Conservation (phyloP, 2,797 vertebrate genomes). For the Alca torda region DNA sequence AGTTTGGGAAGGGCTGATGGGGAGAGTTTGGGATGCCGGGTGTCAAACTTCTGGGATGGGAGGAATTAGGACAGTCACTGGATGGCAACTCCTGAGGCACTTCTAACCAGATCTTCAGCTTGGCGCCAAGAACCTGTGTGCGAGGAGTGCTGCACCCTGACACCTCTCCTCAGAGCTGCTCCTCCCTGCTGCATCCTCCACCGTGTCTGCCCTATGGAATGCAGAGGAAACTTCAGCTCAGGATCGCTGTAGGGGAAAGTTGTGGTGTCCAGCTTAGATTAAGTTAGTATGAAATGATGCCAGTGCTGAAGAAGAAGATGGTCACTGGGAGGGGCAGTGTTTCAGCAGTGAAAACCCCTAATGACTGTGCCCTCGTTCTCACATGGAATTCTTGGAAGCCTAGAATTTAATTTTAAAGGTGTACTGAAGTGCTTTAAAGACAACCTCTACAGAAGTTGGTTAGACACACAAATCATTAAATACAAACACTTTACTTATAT, state of each 20-base stretch:
- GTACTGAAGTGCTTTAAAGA: neutral
- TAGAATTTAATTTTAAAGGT: neutral
- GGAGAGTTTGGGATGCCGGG: fast-evolving
- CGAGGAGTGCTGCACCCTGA: neutral
- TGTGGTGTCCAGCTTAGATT: neutral
- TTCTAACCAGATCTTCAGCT: neutral
- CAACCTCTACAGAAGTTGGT: neutral
- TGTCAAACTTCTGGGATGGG: neutral
- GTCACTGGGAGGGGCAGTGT: neutral
- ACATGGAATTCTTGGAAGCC: neutral
- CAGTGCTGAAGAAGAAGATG: neutral
- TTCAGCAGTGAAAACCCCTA: neutral
- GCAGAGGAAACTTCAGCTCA: neutral
- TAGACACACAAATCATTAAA: neutral
- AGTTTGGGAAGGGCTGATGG: neutral
- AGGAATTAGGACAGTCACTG: neutral
- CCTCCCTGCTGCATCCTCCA: neutral
- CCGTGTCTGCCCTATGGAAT: neutral
- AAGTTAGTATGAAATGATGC: neutral
- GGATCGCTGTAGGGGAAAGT: neutral
- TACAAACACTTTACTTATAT: neutral
- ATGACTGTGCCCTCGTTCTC: neutral
- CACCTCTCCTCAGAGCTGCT: neutral
- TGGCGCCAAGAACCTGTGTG: neutral
- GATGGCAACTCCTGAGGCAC: neutral